These are phyloP conservation scores for Probosciger aterrimus DNA, from an alignment of 2,113 vertebrate genomes.

Conservation along the genomic window DNA sequence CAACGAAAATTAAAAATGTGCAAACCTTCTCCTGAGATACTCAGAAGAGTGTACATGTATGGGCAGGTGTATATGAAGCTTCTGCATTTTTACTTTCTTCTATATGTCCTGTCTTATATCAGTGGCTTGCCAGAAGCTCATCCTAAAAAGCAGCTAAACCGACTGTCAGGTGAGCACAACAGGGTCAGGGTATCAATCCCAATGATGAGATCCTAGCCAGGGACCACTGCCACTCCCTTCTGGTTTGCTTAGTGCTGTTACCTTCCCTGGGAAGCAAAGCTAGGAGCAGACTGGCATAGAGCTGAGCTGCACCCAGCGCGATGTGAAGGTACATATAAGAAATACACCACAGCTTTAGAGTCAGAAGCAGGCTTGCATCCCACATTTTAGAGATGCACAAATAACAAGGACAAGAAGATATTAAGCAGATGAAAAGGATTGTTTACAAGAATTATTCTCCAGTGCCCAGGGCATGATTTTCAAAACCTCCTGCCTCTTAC, in stretches of 20 bases:
- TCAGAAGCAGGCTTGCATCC: neutral
- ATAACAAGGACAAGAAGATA: neutral
- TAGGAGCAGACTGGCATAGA: neutral
- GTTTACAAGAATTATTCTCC: neutral
- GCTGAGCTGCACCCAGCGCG: accelerated
- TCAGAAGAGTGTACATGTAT: neutral
- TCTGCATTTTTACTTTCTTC: neutral
- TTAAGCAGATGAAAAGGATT: neutral
- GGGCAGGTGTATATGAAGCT: accelerated
- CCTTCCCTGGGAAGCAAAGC: neutral
- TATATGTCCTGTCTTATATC: neutral
- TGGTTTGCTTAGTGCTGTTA: neutral
- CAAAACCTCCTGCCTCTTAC: neutral
- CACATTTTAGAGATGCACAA: neutral
- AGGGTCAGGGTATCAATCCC: neutral
- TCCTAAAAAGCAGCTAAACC: neutral
- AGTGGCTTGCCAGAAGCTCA: neutral
- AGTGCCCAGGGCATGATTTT: neutral
- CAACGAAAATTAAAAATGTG: neutral
- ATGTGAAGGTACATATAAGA: accelerated
- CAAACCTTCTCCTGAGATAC: neutral
- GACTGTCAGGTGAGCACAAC: neutral
- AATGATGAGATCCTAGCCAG: too few species aligned
- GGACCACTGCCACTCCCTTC: neutral
- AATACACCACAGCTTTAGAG: neutral